These are phyloP conservation scores for Pseudonaja textilis DNA, from an alignment of 2,113 vertebrate species.

Conservation along the genomic window DNA sequence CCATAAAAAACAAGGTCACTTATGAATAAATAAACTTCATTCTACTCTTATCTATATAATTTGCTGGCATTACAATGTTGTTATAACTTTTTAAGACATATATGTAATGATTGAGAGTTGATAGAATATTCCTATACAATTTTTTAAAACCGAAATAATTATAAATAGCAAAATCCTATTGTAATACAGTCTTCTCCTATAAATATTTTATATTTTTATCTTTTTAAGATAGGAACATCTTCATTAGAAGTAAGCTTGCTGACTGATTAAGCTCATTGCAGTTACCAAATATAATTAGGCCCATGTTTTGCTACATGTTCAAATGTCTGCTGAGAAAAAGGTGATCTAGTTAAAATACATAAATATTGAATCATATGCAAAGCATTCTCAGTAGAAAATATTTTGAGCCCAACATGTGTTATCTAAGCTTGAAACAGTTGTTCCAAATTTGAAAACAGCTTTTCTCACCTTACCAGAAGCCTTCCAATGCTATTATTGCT, in stretches of 20 bases:
- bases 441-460: background rate
- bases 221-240: background rate
- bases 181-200: background rate
- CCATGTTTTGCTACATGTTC: background rate
- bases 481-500: background rate
- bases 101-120: background rate
- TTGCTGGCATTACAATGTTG: background rate
- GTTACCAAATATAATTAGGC: background rate
- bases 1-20: background rate
- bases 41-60: background rate
- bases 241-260: background rate
- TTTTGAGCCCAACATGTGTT: background rate
- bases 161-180: background rate
- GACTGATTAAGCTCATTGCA: background rate
- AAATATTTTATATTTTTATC: background rate
- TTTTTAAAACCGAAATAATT: background rate
- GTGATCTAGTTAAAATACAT: background rate
- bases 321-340: background rate
- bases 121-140: background rate
- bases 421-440: background rate
- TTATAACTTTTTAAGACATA: background rate
- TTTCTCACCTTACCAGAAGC: background rate
- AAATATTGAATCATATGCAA: background rate
- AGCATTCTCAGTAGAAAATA: background rate
- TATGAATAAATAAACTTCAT: background rate